Evolutionary conservation across 2,797 vertebrate genomes (phyloP).

Genomic region (Hoplostethus atlanticus): DNA sequence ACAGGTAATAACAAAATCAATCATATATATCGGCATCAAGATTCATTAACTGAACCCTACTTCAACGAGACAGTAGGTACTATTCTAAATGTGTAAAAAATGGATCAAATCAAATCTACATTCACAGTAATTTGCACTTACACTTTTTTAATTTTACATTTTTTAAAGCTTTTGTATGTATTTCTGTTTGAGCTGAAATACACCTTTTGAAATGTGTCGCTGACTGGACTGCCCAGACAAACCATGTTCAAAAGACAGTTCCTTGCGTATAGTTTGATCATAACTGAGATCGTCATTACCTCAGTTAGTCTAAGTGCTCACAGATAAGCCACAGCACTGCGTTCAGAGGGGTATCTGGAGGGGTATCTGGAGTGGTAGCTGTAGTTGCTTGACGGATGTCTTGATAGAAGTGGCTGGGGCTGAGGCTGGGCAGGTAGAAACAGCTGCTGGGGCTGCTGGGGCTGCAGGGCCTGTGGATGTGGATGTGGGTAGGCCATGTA

Average conservation of each 20-base stretch:
- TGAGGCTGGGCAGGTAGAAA: constrained; percentile 60
- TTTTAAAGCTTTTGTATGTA: not conserved
- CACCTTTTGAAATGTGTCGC: constrained; percentile 29
- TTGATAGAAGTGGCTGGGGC: constrained; percentile 70
- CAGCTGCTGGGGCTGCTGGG: constrained; percentile 74
- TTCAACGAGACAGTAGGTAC: constrained; percentile 1
- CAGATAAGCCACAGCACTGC: constrained; percentile 82
- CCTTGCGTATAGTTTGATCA: constrained; percentile 1
- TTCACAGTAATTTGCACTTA: constrained; percentile 1
- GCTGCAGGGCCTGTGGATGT: constrained; percentile 69
- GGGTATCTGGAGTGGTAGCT: constrained; percentile 47
- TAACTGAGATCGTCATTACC: constrained; percentile 20
- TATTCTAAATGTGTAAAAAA: not conserved
- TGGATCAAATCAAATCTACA: not conserved
- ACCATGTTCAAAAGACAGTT: not conserved
- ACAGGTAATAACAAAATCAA: not conserved
- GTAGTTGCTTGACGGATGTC: constrained; percentile 75
- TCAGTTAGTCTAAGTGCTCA: constrained; percentile 58
- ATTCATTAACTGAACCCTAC: not conserved
- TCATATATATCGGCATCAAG: not conserved
- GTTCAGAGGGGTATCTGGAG: constrained; percentile 78
- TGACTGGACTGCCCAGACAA: not conserved
- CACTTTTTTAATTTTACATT: no score
- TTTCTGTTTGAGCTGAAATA: constrained; percentile 25
- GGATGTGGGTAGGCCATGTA: constrained; percentile 78